Evolutionary conservation across 2,797 vertebrate species (phyloP), one percentile per base, ranked within the genome.

Genomic region (Myiothlypis chrysogaster): DNA sequence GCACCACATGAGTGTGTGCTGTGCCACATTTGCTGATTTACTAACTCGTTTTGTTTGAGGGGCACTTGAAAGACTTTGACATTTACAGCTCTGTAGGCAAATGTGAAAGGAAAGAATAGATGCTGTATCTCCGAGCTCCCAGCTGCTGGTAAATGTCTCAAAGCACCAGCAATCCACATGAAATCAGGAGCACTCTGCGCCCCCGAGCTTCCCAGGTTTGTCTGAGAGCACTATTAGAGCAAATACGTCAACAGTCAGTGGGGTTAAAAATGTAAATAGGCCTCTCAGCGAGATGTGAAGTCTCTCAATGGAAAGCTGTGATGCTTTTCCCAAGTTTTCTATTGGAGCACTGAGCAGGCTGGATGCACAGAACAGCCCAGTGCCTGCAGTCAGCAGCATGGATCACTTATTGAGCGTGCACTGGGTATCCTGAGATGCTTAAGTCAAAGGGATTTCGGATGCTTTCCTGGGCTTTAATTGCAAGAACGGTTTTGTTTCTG

Each of bases 1-100:
- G 93, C 94, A 93, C 80, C 11, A 4, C 89, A 28, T 72, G 83
- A 94, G 86, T 34, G 55, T 72, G 50, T 57, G 35, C 81, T 4
- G 68, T n/a, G 87, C 87, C 63, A 85, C 92, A 76, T 81, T 89
- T 28, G 92, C 87, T 87, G 90, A 89, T 92, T 97, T 90, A 84
- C 93, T 95, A 83, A 77, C 37, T 44, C 53, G 21, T 94, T 95
- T 92, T 97, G 94, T 97, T 89, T 60, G 68, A 84, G 71, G 87
- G 86, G 87, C 95, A 91, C 89, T 96, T 95, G 91, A 88, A 93
- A 94, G 79, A 87, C 91, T 90, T 83, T 96, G 94, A 96, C 93
- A 94, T 96, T 96, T 96, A 92, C 49, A 76, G 92, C 80, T 97
- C 91, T 92, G 89, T 87, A 92, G 94, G 94, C 91, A 95, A 97